These are phyloP conservation scores for Amblyraja radiata DNA, from an alignment of 2,797 vertebrate genomes.

Conservation along the genomic window DNA sequence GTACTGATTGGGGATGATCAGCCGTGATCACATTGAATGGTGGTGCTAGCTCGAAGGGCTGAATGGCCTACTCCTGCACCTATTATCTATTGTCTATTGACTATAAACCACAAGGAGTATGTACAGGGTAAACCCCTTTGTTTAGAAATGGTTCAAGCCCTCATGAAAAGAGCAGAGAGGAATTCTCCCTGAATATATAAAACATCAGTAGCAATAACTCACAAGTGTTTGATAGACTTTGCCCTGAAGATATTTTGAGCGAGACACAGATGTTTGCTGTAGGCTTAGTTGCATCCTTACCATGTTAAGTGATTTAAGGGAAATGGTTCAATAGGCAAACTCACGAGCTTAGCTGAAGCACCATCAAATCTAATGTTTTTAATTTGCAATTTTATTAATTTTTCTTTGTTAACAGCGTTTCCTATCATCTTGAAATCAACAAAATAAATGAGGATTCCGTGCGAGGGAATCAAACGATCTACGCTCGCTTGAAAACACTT, in stretches of 20 bases:
- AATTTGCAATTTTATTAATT: neutral
- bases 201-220: neutral
- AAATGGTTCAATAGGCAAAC: neutral
- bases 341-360: neutral
- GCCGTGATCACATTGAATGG: too few species aligned
- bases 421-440: slow-evolving; percentile 16
- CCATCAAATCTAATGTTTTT: neutral
- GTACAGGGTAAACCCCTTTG: too few species aligned
- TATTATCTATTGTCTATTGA: too few species aligned
- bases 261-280: neutral
- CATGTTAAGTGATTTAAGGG: neutral
- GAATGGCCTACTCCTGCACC: too few species aligned
- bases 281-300: neutral
- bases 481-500: neutral
- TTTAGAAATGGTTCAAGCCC: neutral
- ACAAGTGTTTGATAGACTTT: neutral
- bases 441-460: slow-evolving; percentile 1
- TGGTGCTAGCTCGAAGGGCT: too few species aligned
- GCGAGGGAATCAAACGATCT: neutral
- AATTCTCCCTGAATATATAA: neutral
- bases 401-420: neutral
- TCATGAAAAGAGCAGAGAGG: neutral
- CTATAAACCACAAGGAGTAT: too few species aligned
- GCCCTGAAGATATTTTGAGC: neutral
- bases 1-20: too few species aligned